Conservation (phyloP, 2,113 vertebrate genomes). For the Isurus oxyrinchus region DNA sequence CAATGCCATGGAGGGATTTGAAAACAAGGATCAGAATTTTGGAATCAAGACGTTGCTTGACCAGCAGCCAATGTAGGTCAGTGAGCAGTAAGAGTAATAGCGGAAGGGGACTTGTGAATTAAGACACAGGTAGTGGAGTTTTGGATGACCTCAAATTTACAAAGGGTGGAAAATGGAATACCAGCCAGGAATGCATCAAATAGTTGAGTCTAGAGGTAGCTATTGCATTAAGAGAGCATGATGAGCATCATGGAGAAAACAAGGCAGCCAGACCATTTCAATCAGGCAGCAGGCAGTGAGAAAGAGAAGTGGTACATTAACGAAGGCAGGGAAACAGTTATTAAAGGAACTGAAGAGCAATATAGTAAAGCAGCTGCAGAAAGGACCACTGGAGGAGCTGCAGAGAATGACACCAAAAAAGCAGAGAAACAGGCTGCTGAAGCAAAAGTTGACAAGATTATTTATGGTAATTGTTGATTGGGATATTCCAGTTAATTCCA, state of each 20-base stretch:
- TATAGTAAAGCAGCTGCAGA: not conserved
- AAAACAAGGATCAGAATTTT: not conserved
- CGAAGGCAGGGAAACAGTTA: not conserved
- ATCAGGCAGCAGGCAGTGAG: not conserved
- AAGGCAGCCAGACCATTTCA: not conserved
- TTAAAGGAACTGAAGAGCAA: not conserved
- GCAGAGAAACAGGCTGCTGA: not conserved
- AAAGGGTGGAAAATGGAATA: not conserved
- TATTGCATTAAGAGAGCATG: not conserved
- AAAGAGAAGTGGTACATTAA: not conserved
- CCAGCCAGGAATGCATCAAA: not conserved
- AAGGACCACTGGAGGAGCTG: not conserved
- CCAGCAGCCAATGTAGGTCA: not conserved
- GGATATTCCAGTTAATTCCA: not conserved
- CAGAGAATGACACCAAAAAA: not conserved
- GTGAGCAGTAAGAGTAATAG: not conserved
- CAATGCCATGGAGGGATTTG: too few species aligned
- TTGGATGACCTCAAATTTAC: not conserved
- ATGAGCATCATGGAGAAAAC: not conserved
- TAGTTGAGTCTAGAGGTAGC: not conserved
- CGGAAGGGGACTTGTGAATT: not conserved
- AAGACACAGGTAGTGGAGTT: not conserved
- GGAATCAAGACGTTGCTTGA: not conserved
- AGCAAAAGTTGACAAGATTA: not conserved
- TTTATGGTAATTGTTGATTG: not conserved